Conservation (phyloP, 2,797 vertebrate genomes). For the Gallinago nigripennis region DNA sequence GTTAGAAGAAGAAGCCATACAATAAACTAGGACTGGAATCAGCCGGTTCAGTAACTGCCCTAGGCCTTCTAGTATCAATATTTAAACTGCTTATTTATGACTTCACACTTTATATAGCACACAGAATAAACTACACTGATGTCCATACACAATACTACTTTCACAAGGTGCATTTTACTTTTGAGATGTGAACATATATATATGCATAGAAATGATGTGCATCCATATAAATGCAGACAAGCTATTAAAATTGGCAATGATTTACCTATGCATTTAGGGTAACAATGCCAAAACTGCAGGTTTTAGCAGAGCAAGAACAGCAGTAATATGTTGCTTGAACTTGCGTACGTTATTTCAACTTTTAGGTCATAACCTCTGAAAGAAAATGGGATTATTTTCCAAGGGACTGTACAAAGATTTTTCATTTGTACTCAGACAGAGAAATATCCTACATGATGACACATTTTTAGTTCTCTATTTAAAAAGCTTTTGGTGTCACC, state of each 20-base stretch:
- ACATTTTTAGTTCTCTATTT: constrained; percentile 23
- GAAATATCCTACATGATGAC: background rate
- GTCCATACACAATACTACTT: too few relatives aligned
- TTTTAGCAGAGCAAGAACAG: background rate
- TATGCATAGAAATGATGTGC: background rate
- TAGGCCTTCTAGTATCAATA: background rate
- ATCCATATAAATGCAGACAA: background rate
- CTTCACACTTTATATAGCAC: background rate
- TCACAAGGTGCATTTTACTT: background rate
- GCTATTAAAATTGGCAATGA: background rate
- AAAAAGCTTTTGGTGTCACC: constrained; percentile 23
- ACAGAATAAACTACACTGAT: background rate
- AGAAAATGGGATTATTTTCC: background rate
- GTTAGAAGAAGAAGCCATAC: background rate
- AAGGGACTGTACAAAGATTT: background rate
- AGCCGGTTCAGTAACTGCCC: background rate
- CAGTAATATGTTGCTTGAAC: background rate
- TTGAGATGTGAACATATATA: background rate
- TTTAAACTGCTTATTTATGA: background rate
- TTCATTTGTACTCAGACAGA: background rate
- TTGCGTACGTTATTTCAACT: background rate
- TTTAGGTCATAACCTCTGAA: background rate
- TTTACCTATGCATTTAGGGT: background rate
- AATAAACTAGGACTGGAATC: background rate
- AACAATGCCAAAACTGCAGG: background rate